Conservation (phyloP, 2,797 vertebrate species). For the Clarias fuscus region DNA sequence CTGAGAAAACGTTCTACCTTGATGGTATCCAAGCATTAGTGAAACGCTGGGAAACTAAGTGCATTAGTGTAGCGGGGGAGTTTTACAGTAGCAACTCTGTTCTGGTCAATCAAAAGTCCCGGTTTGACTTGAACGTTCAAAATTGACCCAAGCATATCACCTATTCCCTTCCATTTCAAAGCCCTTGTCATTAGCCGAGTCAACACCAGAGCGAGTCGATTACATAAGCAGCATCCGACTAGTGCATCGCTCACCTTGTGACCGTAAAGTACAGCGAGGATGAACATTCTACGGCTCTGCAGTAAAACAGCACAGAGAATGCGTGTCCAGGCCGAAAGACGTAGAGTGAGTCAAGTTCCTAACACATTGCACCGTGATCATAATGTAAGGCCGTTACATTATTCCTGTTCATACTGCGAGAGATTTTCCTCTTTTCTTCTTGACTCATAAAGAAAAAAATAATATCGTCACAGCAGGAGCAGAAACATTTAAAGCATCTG, state of each 20-base stretch:
- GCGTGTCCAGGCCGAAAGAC: neutral
- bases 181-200: neutral
- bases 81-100: no score
- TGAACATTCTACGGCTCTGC: neutral
- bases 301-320: neutral
- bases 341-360: neutral
- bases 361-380: neutral
- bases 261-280: neutral
- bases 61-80: no score
- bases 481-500: constrained; percentile 9
- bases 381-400: neutral
- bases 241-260: neutral
- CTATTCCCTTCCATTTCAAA: neutral
- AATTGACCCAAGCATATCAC: neutral
- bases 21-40: no score
- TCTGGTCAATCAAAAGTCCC: no score
- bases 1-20: no score
- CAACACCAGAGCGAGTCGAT: neutral
- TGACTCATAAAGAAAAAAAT: neutral
- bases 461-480: neutral
- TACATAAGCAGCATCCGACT: neutral
- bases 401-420: neutral
- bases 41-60: no score
- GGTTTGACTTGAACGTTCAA: no score
- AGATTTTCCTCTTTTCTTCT: neutral